A percentile compares a stretch with the other conserved stretches of the same genome.
Evolutionary conservation across 1,140 invertebrate species (phyloP).

Genomic region (Mamestra configurata): DNA sequence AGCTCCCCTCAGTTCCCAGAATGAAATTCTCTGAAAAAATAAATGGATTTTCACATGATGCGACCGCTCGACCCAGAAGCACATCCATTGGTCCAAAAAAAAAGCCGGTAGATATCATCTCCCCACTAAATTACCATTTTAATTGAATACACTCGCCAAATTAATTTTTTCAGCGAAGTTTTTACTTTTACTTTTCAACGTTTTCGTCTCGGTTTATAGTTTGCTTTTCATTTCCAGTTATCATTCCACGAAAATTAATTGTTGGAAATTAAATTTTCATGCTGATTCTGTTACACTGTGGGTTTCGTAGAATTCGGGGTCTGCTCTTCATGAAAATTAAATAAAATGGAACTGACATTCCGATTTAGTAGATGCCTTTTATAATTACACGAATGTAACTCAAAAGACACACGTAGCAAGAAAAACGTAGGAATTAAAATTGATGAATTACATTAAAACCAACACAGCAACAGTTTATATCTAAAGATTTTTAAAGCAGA

Average conservation of each 20-base stretch:
- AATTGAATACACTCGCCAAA: constrained; percentile 52
- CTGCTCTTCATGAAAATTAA: neutral
- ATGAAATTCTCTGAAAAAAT: constrained; percentile 22
- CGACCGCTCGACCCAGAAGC: neutral
- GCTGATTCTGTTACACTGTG: neutral
- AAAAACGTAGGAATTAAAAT: neutral
- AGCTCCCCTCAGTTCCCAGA: neutral
- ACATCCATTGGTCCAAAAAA: constrained; percentile 44
- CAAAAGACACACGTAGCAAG: too few species aligned
- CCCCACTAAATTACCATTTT: constrained; percentile 53
- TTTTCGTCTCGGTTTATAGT: constrained; percentile 20
- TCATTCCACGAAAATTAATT: constrained; percentile 18
- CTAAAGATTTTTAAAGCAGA: too few species aligned
- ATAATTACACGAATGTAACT: too few species aligned
- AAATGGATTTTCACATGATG: constrained; percentile 41
- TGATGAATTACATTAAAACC: too few species aligned
- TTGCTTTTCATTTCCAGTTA: constrained; percentile 47
- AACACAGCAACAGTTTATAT: too few species aligned
- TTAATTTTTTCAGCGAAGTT: constrained; percentile 39
- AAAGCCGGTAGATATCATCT: constrained; percentile 42
- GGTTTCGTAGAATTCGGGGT: neutral
- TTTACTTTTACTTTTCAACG: constrained; percentile 43
- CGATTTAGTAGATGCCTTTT: too few species aligned
- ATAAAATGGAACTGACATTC: too few species aligned
- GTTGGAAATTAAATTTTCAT: constrained; percentile 15